Conservation (phyloP, 1,140 invertebrate species). For the Pseudomyrmex pallidus region DNA sequence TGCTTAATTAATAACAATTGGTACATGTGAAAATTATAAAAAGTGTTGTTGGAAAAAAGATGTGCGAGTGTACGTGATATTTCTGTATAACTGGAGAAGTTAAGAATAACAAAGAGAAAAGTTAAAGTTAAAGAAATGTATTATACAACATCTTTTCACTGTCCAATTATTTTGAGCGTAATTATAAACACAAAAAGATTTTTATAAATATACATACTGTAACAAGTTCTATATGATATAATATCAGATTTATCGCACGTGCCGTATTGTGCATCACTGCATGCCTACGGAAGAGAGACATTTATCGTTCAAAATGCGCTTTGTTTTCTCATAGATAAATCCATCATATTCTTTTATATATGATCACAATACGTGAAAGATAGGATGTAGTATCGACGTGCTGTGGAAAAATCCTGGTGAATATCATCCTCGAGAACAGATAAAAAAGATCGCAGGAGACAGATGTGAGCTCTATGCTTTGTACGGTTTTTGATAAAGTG, state of each 20-base stretch:
- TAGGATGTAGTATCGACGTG: slow-evolving; percentile 28
- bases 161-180: background rate
- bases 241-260: slow-evolving; percentile 46
- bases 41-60: slow-evolving; percentile 60
- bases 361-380: slow-evolving; percentile 30
- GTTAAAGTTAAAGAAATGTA: background rate
- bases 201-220: slow-evolving; percentile 36
- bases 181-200: background rate
- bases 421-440: slow-evolving; percentile 46
- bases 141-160: background rate
- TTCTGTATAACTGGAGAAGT: slow-evolving; percentile 63
- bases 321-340: slow-evolving; percentile 51
- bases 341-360: slow-evolving; percentile 46
- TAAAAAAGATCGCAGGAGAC: slow-evolving; percentile 37
- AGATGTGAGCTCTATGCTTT: slow-evolving; percentile 20
- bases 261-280: slow-evolving; percentile 22
- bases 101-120: slow-evolving; percentile 10
- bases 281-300: slow-evolving; percentile 11
- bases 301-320: slow-evolving; percentile 44
- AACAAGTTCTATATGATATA: slow-evolving; percentile 16
- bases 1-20: slow-evolving; percentile 77
- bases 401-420: slow-evolving; percentile 38
- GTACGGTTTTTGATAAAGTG: slow-evolving; percentile 49
- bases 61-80: slow-evolving; percentile 48
- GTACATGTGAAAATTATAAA: slow-evolving; percentile 71